phyloP scores from a whole-genome alignment of 2,113 vertebrate species.

The Muntiacus muntjak region DNA sequence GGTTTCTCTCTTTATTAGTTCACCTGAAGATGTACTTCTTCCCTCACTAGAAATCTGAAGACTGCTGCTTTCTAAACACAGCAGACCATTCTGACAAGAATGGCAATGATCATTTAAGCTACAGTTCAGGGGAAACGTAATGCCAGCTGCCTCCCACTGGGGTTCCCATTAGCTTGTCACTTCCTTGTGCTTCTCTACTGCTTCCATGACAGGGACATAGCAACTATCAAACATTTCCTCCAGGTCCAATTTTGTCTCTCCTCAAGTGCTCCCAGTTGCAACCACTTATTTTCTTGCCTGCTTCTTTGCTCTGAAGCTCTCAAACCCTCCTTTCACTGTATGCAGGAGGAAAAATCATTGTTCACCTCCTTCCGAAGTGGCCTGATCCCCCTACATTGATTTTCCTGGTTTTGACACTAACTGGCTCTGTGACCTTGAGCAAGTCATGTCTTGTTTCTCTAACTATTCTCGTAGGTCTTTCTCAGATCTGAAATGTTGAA shows the following conservation, averaged over 20 bases:
- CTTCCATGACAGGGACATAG: not conserved
- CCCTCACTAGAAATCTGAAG: not conserved
- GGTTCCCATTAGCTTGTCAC: conserved; percentile 53
- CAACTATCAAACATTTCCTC: conserved; percentile 25
- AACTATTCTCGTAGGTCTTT: not conserved
- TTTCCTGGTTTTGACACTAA: not conserved
- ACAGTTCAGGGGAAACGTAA: not conserved
- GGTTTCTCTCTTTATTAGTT: not conserved
- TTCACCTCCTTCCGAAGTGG: not conserved
- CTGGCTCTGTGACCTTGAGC: not conserved
- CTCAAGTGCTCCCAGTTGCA: not conserved
- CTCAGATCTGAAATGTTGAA: not conserved
- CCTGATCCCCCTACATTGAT: not conserved
- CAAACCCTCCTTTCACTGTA: not conserved
- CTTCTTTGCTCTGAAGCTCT: not conserved
- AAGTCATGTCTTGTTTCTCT: not conserved
- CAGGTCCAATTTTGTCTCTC: not conserved
- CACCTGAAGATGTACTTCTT: not conserved
- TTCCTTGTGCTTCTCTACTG: conserved; percentile 13
- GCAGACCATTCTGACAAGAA: conserved; percentile 15
- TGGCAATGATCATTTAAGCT: conserved; percentile 53
- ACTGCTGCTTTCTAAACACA: not conserved
- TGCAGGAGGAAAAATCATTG: not conserved
- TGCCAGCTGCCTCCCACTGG: conserved; percentile 47
- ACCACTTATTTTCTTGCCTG: not conserved